phyloP scores from a whole-genome alignment of 1,140 invertebrate species.

The Oreohelix idahoensis region DNA sequence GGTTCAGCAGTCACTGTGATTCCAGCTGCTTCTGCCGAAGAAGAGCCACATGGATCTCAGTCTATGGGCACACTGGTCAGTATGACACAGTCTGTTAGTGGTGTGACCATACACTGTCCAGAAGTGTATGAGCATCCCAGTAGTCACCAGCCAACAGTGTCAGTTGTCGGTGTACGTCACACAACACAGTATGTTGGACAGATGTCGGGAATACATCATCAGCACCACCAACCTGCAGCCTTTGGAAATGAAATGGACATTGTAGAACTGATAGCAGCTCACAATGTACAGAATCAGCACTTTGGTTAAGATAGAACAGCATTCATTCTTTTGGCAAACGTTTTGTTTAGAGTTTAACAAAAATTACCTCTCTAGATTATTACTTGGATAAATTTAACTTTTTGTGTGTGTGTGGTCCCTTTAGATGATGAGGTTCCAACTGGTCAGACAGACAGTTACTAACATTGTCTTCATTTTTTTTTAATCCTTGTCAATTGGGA shows the following conservation, averaged over 20 bases:
- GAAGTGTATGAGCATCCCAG: slow-evolving; percentile 33
- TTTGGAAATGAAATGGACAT: slow-evolving; percentile 40
- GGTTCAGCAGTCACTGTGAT: slow-evolving; percentile 17
- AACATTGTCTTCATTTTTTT: too few species aligned
- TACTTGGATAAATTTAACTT: too few species aligned
- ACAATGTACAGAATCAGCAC: slow-evolving; percentile 41
- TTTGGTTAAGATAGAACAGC: slow-evolving; percentile 21
- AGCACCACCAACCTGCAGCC: slow-evolving; percentile 25
- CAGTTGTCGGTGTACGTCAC: slow-evolving; percentile 33
- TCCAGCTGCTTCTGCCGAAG: slow-evolving; percentile 25
- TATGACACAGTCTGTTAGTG: slow-evolving; percentile 25
- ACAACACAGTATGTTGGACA: slow-evolving; percentile 39
- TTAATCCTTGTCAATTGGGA: too few species aligned
- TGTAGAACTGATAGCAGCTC: slow-evolving; percentile 38
- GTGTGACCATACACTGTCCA: slow-evolving; percentile 37
- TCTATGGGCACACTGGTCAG: slow-evolving; percentile 30
- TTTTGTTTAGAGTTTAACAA: too few species aligned
- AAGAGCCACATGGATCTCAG: slow-evolving; percentile 33
- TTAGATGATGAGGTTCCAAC: too few species aligned
- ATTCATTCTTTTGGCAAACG: too few species aligned
- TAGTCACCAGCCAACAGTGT: slow-evolving; percentile 30
- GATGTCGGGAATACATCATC: slow-evolving; percentile 35
- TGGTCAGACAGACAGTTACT: too few species aligned
- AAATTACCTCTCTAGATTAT: too few species aligned
- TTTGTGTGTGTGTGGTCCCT: too few species aligned